Percentiles rank a stretch among this genome's conserved stretches.
These are phyloP conservation scores for Phylloscopus collybita DNA, from an alignment of 2,797 vertebrate genomes.

Conservation along the genomic window DNA sequence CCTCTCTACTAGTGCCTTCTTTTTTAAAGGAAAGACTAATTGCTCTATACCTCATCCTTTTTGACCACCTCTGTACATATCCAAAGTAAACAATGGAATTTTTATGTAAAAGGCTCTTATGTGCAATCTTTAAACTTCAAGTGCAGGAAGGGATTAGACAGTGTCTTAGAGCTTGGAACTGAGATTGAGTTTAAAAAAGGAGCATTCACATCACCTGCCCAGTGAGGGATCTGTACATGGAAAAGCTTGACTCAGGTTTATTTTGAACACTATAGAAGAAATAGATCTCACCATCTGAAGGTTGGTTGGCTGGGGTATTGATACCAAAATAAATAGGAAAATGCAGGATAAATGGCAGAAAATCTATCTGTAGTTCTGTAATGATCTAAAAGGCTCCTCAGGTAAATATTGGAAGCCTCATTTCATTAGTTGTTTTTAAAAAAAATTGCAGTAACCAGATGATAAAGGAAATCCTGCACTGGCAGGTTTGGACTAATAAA, in stretches of 20 bases:
- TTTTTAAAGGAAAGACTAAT: not conserved
- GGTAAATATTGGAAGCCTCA: not conserved
- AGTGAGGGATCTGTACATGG: not conserved
- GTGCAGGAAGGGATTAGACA: not conserved
- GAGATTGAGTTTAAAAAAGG: not conserved
- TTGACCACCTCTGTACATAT: not conserved
- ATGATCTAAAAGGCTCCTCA: not conserved
- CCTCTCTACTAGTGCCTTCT: not conserved
- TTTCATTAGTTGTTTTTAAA: not conserved
- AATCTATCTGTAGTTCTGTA: not conserved
- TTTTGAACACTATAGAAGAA: not conserved
- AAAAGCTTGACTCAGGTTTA: not conserved
- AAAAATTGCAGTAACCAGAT: not conserved
- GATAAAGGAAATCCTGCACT: constrained; percentile 8
- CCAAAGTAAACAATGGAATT: not conserved
- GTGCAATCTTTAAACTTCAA: rapidly evolving
- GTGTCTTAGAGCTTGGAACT: not conserved
- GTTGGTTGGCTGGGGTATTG: not conserved
- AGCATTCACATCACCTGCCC: constrained; percentile 35
- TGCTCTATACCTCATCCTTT: not conserved
- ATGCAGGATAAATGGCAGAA: not conserved
- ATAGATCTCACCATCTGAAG: not conserved
- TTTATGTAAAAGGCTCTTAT: not conserved
- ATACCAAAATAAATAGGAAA: not conserved
- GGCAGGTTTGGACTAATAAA: not conserved